Percentiles rank a stretch among this genome's conserved stretches.
phyloP scores from a whole-genome alignment of 2,888 invertebrate genomes.

The Macaria notata region DNA sequence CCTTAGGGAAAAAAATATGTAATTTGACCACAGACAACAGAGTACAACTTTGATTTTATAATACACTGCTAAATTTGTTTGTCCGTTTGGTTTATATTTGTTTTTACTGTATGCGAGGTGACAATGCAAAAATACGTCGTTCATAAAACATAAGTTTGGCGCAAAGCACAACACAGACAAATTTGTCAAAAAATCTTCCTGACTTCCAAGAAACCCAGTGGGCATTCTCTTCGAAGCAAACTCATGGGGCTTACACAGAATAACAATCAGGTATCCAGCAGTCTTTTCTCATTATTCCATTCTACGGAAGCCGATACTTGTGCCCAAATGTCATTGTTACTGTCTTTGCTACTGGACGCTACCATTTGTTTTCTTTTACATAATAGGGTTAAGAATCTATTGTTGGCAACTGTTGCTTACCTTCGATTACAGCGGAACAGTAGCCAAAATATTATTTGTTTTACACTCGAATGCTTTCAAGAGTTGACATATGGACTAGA shows the following conservation, averaged over 20 bases:
- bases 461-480: slow-evolving; percentile 70
- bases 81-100: too few relatives aligned
- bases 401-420: slow-evolving; percentile 68
- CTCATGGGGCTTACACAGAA: slow-evolving; percentile 56
- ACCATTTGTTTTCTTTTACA: slow-evolving; percentile 70
- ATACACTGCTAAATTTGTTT: too few relatives aligned
- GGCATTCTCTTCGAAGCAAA: slow-evolving; percentile 57
- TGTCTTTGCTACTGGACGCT: slow-evolving; percentile 45
- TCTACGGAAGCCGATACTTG: slow-evolving; percentile 65
- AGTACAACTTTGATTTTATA: too few relatives aligned
- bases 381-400: slow-evolving; percentile 71
- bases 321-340: slow-evolving; percentile 40
- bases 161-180: slow-evolving; percentile 16
- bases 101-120: too few relatives aligned
- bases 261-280: slow-evolving; percentile 62
- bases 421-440: slow-evolving; percentile 62
- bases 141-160: not conserved
- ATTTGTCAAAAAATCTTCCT: slow-evolving; percentile 42
- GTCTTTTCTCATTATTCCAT: slow-evolving; percentile 61
- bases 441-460: slow-evolving; percentile 80
- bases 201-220: slow-evolving; percentile 50
- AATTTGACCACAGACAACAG: too few relatives aligned
- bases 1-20: too few relatives aligned
- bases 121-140: too few relatives aligned
- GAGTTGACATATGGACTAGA: slow-evolving; percentile 70